Conservation (phyloP, 2,797 vertebrate species). For the Caiman crocodilus region DNA sequence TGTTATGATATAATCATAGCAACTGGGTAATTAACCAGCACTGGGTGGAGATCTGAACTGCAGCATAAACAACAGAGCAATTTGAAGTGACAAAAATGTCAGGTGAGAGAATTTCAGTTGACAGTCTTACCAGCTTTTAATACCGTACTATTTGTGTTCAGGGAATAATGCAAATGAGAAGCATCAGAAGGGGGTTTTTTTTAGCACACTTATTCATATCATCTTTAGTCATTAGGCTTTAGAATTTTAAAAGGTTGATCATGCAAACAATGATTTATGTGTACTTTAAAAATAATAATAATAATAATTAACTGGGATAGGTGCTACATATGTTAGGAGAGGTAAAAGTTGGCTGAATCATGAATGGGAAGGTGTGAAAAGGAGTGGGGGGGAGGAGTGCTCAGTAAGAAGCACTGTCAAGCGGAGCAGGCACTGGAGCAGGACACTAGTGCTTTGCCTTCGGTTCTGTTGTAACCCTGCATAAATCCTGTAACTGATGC, state of each 20-base stretch:
- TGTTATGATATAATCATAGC: conserved; percentile 69
- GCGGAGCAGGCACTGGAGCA: neutral
- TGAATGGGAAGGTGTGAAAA: neutral
- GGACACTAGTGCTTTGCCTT: neutral
- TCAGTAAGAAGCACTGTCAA: neutral
- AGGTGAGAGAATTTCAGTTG: conserved; percentile 54
- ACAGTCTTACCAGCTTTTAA: conserved; percentile 67
- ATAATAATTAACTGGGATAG: neutral
- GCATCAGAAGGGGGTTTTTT: conserved; percentile 21
- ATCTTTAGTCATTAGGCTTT: conserved; percentile 31
- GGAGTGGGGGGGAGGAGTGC: neutral
- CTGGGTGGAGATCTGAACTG: conserved; percentile 53
- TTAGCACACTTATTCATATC: conserved; percentile 40
- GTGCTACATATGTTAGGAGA: neutral
- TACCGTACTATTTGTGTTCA: conserved; percentile 50
- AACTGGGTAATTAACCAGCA: conserved; percentile 73
- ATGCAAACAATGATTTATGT: conserved; percentile 36
- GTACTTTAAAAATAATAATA: neutral
- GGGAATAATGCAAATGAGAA: conserved; percentile 65
- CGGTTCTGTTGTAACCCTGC: neutral
- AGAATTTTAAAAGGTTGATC: conserved; percentile 62
- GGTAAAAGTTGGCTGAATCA: neutral
- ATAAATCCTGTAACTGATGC: neutral
- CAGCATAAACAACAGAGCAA: conserved; percentile 70
- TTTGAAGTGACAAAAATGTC: conserved; percentile 69